Evolutionary conservation across 1,140 invertebrate genomes (phyloP).

Genomic region (Orius laevigatus): DNA sequence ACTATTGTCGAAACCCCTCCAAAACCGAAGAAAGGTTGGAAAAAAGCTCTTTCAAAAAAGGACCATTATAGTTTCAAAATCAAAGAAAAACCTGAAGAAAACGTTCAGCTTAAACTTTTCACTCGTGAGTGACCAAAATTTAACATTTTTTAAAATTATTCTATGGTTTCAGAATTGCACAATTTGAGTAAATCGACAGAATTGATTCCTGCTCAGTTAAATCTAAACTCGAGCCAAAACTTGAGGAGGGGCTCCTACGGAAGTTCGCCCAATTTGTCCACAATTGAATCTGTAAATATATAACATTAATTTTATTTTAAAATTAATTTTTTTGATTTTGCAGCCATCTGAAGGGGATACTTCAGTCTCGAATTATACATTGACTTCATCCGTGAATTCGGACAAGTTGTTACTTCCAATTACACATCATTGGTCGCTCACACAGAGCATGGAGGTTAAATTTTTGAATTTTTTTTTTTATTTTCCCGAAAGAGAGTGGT

Average conservation of each 20-base stretch:
- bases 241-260: conserved; percentile 1
- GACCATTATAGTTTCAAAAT: not conserved
- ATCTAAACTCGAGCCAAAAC: not conserved
- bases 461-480: too few relatives aligned
- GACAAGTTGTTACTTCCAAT: too few relatives aligned
- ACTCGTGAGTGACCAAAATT: not conserved
- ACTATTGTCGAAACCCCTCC: conserved; percentile 4
- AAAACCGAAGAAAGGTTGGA: conserved; percentile 8
- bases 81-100: not conserved
- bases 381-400: too few relatives aligned
- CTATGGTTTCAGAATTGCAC: not conserved
- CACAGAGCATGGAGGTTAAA: too few relatives aligned
- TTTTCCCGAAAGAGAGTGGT: too few relatives aligned
- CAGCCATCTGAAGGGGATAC: too few relatives aligned
- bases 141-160: not conserved
- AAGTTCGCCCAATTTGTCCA: conserved; percentile 2
- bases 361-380: too few relatives aligned
- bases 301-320: too few relatives aligned
- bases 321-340: too few relatives aligned
- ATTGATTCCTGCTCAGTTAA: not conserved
- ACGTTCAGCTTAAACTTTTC: conserved; percentile 1
- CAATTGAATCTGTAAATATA: not conserved
- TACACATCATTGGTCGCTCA: too few relatives aligned
- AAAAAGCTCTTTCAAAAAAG: conserved; percentile 7
- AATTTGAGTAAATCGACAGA: not conserved